A percentile compares a stretch with the other conserved stretches of the same genome.
These are phyloP conservation scores for Nematostella vectensis DNA, from an alignment of 92 coral and sea anemone species.

Conservation along the genomic window DNA sequence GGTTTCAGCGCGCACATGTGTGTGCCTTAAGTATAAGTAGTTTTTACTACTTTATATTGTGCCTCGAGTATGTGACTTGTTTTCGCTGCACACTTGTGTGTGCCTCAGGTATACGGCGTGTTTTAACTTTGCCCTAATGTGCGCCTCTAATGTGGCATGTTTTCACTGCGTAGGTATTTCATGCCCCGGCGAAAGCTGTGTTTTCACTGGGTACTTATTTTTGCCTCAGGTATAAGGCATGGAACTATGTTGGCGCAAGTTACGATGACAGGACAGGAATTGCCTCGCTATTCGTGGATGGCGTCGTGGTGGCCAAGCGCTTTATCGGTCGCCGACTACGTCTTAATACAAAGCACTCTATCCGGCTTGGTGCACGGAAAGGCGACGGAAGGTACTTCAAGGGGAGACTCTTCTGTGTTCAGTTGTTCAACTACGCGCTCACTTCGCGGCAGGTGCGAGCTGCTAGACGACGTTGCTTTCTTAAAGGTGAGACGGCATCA, in stretches of 20 bases:
- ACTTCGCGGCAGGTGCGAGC: conserved; percentile 23
- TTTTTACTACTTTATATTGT: too few species aligned
- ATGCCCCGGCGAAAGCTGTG: too few species aligned
- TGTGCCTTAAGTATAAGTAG: too few species aligned
- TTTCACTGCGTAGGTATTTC: too few species aligned
- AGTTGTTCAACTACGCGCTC: conserved; percentile 29
- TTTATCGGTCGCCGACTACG: conserved; percentile 26
- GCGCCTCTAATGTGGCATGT: too few species aligned
- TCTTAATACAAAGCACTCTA: conserved; percentile 42
- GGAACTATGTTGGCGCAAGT: conserved; percentile 56
- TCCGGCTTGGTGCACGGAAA: conserved; percentile 39
- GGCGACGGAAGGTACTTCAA: conserved; percentile 40
- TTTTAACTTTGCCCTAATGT: too few species aligned
- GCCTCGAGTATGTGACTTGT: too few species aligned
- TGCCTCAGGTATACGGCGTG: too few species aligned
- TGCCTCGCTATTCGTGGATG: conserved; percentile 39
- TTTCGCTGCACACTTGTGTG: too few species aligned
- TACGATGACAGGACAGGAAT: conserved; percentile 41
- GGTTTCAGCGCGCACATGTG: too few species aligned
- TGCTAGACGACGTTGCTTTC: conserved; percentile 46
- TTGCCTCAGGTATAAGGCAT: conserved; percentile 3
- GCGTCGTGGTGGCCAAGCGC: conserved; percentile 24
- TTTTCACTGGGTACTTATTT: too few species aligned
- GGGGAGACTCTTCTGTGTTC: conserved; percentile 56
- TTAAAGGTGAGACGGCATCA: conserved; percentile 33